Evolutionary conservation across 2,797 vertebrate genomes (phyloP), one percentile per base, ranked within the genome.

Genomic region (Varecia variegata): DNA sequence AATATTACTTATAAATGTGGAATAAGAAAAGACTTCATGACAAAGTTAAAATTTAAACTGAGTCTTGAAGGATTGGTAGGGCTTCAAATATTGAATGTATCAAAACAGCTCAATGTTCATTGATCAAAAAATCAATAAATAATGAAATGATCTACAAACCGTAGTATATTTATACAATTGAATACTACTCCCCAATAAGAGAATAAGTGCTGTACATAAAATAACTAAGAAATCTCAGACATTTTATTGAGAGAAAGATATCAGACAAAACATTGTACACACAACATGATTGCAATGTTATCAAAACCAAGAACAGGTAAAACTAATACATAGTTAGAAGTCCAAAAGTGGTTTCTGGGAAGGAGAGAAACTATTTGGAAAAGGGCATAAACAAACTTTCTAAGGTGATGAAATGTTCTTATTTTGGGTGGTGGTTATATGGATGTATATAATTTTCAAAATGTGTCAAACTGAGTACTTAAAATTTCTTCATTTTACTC

Each of bases 401-500:
- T 60, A 23, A 13, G 17, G 7, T 73, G 43, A 86, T 85, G n/a
- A 91, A 85, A 85, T 52, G 27, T 23, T 85, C 5, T 90, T 87
- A 65, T 60, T 90, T 58, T n/a, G 30, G 5, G 10, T 71, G 3
- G 15, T 71, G 79, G 25, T 43, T 88, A 86, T 8, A 85, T 38
- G 2, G 62, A 84, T 85, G 6, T 35, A 38, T 85, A 88, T 65
- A 92, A 95, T 82, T 97, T 97, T 97, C 12, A 70, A 93, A 95
- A 85, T 86, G 35, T 54, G 32, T 92, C 58, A 89, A 81, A 74
- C 7, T 18, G 27, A 85, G 71, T 40, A 70, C 3, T 88, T 77
- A 68, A 86, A 30, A 67, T 73, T 71, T 96, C 40, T 88, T 80
- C 13, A 81, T 82, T 77, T 93, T 80, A 77, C 23, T 89, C 5